Evolutionary conservation across 1,140 invertebrate genomes (phyloP).

Genomic region (Sitophilus oryzae): DNA sequence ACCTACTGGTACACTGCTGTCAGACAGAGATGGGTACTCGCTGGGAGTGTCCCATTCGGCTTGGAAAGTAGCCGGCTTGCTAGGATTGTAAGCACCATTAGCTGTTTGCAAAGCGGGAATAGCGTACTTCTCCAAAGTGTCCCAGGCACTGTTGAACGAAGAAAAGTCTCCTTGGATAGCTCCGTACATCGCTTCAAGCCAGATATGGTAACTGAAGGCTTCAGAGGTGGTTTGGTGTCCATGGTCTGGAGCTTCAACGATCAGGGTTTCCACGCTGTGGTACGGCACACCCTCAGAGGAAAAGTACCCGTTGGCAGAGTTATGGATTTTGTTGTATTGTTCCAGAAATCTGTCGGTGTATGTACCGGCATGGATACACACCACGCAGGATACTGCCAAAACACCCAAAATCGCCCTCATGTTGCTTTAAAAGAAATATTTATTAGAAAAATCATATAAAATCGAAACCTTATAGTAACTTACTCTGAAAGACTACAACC

Average conservation of each 20-base stretch:
- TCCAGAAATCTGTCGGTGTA: conserved; percentile 23
- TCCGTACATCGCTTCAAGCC: conserved; percentile 29
- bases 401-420: conserved; percentile 12
- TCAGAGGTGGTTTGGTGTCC: conserved; percentile 28
- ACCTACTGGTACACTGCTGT: conserved; percentile 18
- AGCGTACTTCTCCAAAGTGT: conserved; percentile 21
- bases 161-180: conserved; percentile 22
- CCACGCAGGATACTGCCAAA: conserved; percentile 15
- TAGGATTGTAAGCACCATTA: conserved; percentile 16
- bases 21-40: conserved; percentile 18
- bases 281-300: conserved; percentile 24
- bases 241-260: conserved; percentile 24
- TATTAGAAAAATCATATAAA: too few species aligned
- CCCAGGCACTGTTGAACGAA: conserved; percentile 22
- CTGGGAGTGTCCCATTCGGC: conserved; percentile 22
- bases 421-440: too few species aligned
- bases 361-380: conserved; percentile 12
- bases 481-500: too few species aligned
- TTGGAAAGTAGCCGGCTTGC: conserved; percentile 19
- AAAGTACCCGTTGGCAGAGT: conserved; percentile 22
- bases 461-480: too few species aligned
- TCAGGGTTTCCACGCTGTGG: conserved; percentile 26
- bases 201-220: conserved; percentile 25
- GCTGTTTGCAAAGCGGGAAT: conserved; percentile 19
- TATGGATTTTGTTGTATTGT: conserved; percentile 26